These are phyloP conservation scores for Sus scrofa DNA, from an alignment of 2,113 vertebrate genomes.

Conservation along the genomic window DNA sequence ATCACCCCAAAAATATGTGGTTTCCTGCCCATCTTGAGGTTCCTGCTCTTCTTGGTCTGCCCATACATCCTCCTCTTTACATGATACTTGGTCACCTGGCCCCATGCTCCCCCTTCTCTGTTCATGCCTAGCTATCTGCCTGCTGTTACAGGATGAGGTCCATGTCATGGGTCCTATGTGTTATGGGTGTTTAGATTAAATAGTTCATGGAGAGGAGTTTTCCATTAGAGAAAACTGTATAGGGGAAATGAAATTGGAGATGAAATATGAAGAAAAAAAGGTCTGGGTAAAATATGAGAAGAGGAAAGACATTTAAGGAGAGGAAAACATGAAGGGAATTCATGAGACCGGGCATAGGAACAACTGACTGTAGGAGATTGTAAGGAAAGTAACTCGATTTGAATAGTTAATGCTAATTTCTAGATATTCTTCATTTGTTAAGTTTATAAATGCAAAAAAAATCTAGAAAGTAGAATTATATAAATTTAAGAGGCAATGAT, in stretches of 20 bases:
- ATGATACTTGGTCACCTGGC: background rate
- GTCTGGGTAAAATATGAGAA: background rate
- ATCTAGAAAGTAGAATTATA: background rate
- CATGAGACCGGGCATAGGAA: background rate
- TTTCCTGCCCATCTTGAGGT: background rate
- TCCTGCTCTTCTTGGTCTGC: background rate
- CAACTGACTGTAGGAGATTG: background rate
- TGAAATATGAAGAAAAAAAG: background rate
- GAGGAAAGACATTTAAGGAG: background rate
- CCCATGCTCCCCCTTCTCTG: no score
- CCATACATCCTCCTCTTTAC: background rate
- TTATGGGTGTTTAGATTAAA: background rate
- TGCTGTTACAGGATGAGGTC: background rate
- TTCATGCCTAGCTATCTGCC: background rate
- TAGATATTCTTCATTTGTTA: background rate
- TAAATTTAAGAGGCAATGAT: background rate
- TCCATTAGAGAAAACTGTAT: background rate
- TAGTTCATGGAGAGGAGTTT: background rate
- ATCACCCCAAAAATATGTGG: background rate
- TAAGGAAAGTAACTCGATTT: background rate
- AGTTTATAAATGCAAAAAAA: background rate
- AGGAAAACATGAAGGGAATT: background rate
- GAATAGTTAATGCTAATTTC: background rate
- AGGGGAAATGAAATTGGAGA: background rate
- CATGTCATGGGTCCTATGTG: background rate